Base-by-base conservation (phyloP, 2,888 invertebrate species). In the Himalopsyche kuldschensis region DNA sequence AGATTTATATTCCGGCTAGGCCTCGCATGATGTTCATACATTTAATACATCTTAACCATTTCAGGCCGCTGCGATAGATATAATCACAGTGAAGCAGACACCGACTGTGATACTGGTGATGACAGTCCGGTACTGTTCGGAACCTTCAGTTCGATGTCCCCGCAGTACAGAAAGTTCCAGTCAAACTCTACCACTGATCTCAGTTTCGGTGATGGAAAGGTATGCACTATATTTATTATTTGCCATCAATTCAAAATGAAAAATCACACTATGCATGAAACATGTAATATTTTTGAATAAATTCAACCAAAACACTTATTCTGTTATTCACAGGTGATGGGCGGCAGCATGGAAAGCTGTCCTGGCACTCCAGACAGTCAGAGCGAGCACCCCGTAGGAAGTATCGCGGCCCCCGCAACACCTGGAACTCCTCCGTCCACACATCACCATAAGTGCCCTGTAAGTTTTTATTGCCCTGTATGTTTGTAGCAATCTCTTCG, bases 41-140 rank as follows among this genome's bases (percentile, higher is more conserved):
- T 69, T 69, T 24, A 69, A 69, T 24, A 3, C 3, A 2, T 41
- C 15, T 41, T 41, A 35, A 41, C 41, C 41, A 79, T 27, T 30
- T 0, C 85, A 92, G 92, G 91, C 77, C 90, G 92, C 0, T 92
- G 92, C 87, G 92, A 92, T 86, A 89, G 92, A 24, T 91, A 90
- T 90, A 92, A 91, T 90, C 90, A 93, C 90, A 90, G 92, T 89
- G 89, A 93, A 88, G 90, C 92, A 87, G 90, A 93, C 88, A 90
- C 93, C 84, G 89, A 93, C 90, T 90, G 93, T 88, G 89, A 92
- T 89, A 88, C 89, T 87, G 88, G 89, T 69, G 89, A 90, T 82
- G 90, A 91, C 87, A 89, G 90, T 78, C 90, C 89, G 0, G 84
- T 80, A 69, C 87, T 91, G 63, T 91, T 91, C 88, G 91, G 91